Base-by-base conservation (phyloP, 2,888 invertebrate species). In the Perithous albicinctus region DNA sequence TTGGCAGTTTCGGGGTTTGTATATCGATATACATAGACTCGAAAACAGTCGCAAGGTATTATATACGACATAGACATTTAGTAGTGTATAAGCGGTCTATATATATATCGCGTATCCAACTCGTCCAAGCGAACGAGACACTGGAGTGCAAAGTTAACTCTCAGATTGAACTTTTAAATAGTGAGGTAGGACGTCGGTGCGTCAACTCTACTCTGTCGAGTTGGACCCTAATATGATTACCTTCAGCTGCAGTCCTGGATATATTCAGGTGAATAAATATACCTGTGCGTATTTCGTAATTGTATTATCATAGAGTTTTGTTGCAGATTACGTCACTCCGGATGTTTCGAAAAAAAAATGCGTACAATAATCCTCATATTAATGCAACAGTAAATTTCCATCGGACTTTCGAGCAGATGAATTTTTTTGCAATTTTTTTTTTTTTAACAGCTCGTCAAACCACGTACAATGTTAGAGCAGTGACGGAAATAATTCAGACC, bases 101-200 rank as follows among this genome's bases (percentile, higher is more conserved):
- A 59, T n/a, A 54, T 76, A 64, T 69, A 67, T 54, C 29, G 32
- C 43, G 56, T 66, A 73, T 48, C 78, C 29, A 59, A 29, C 32
- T 74, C 46, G 75, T 56, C 74, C 26, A 78, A 59, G 61, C 48
- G 61, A 23, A 48, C 75, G 80, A 64, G 78, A 84, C 78, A 67
- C 59, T 18, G 64, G 86, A 85, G 85, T 84, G 85, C 85, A 84
- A 86, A 88, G 88, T 87, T 88, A 87, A 88, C 87, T 88, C 85
- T 81, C 73, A 81, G 84, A 80, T 86, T 84, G 83, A 86, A 87
- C 86, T 87, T 86, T 84, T 86, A 85, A 85, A 86, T 84, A 80
- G 82, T 46, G 80, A 73, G 74, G 82, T 5, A 61, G 61, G 29
- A 43, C 70, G 56, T 12, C 29, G 29, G 23, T 41, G 54, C 8